Evolutionary conservation across 2,113 vertebrate genomes (phyloP).

Genomic region (Grallaria varia): DNA sequence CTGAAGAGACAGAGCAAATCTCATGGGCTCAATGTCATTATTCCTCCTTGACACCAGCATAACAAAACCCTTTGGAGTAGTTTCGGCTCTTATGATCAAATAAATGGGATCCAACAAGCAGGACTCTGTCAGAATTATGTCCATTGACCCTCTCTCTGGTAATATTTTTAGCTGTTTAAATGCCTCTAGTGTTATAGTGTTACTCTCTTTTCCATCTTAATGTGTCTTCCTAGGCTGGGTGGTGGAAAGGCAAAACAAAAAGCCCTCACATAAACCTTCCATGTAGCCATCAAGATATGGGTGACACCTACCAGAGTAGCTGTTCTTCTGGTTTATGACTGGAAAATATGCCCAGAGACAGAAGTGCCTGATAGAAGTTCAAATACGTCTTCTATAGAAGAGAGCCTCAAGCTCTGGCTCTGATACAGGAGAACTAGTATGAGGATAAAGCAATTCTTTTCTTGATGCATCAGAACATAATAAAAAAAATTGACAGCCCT

Average conservation of each 20-base stretch:
- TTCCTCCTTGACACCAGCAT: background rate
- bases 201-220: conserved; percentile 20
- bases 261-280: background rate
- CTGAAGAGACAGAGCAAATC: background rate
- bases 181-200: background rate
- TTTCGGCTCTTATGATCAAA: background rate
- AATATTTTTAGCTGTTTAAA: conserved; percentile 50
- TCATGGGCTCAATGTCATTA: background rate
- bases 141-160: background rate
- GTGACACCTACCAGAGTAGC: background rate
- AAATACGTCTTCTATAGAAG: background rate
- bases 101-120: conserved; percentile 4
- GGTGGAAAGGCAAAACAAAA: conserved; percentile 31
- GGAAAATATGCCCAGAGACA: background rate
- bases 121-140: background rate
- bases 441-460: background rate
- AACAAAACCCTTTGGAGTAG: background rate
- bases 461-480: background rate
- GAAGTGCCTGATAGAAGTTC: background rate
- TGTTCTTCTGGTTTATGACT: background rate
- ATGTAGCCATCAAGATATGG: background rate
- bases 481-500: background rate
- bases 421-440: background rate
- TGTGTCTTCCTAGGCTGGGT: background rate
- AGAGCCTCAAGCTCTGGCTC: background rate